Percentiles rank a stretch among this genome's conserved stretches.
Conservation (phyloP, 2,888 invertebrate genomes). For the Eristalis intricaria region DNA sequence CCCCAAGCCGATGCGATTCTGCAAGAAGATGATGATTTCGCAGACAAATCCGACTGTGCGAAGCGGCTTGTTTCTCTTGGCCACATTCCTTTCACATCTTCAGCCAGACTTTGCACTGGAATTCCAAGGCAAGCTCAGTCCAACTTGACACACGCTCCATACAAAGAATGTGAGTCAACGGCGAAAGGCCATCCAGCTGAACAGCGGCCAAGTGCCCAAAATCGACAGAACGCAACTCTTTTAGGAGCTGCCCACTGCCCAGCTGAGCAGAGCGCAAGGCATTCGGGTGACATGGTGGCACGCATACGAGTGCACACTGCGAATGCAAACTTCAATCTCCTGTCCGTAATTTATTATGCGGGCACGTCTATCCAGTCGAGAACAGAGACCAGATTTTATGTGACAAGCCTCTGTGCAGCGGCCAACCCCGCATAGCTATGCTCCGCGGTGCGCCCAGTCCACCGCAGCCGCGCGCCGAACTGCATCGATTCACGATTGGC, state of each 20-base stretch:
- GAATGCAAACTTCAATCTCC: conserved; percentile 23
- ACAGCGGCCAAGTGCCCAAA: background rate
- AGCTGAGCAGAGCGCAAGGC: background rate
- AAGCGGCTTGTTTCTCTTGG: too few species aligned
- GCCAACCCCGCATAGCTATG: conserved; percentile 21
- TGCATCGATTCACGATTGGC: conserved; percentile 25
- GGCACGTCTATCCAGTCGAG: conserved; percentile 25
- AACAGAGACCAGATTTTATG: conserved; percentile 38
- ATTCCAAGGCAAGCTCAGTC: background rate
- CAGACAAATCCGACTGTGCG: too few species aligned
- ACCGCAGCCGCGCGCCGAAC: background rate
- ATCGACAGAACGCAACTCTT: background rate
- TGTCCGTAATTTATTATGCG: conserved; percentile 46
- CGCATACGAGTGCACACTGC: background rate
- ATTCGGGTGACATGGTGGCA: conserved; percentile 23
- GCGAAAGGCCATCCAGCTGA: background rate
- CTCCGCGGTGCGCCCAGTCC: background rate
- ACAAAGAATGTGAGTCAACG: background rate
- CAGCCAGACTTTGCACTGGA: background rate
- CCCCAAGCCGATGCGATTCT: too few species aligned
- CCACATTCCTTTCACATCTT: background rate
- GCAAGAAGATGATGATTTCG: too few species aligned
- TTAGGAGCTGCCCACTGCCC: background rate
- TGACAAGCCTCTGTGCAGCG: conserved; percentile 49
- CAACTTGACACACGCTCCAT: background rate